These are phyloP conservation scores for Adelosebastes latens DNA, from an alignment of 2,797 vertebrate species.

Conservation along the genomic window DNA sequence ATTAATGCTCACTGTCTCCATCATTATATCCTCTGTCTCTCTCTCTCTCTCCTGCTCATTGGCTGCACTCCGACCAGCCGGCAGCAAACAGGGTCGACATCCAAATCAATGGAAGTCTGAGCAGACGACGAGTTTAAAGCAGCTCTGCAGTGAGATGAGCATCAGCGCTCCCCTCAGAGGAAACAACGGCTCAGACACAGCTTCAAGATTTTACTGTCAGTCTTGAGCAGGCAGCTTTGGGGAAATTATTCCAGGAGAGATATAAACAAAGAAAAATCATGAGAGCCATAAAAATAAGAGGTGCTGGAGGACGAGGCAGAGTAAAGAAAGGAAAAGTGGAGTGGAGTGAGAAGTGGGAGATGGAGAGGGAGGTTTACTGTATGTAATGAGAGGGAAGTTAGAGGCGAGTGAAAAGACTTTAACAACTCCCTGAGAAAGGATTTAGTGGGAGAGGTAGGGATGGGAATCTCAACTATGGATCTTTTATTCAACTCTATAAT, in stretches of 20 bases:
- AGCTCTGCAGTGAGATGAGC: background rate
- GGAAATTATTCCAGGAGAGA: background rate
- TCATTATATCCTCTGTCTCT: no score
- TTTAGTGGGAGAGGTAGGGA: slow-evolving; percentile 3
- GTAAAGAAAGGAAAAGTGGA: background rate
- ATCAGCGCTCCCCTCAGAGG: slow-evolving; percentile 6
- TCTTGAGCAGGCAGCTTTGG: background rate
- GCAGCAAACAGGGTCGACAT: slow-evolving; percentile 12
- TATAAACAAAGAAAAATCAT: background rate
- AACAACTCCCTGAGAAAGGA: background rate
- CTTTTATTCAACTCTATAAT: background rate
- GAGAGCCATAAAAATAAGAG: background rate
- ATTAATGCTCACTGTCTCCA: background rate
- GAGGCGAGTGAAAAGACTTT: background rate
- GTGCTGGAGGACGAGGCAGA: background rate
- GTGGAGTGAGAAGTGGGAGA: background rate
- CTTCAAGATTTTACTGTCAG: slow-evolving; percentile 11
- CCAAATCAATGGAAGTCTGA: background rate
- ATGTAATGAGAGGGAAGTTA: slow-evolving; percentile 19
- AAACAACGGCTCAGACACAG: slow-evolving; percentile 24
- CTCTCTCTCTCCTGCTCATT: background rate
- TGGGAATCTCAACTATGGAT: slow-evolving; percentile 13
- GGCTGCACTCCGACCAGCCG: slow-evolving; percentile 1
- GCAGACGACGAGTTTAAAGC: slow-evolving; percentile 13
- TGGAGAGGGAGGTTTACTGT: background rate